Percentiles rank a stretch among this genome's conserved stretches.
Conservation (phyloP, 2,113 vertebrate species). For the Pangasianodon gigas region DNA sequence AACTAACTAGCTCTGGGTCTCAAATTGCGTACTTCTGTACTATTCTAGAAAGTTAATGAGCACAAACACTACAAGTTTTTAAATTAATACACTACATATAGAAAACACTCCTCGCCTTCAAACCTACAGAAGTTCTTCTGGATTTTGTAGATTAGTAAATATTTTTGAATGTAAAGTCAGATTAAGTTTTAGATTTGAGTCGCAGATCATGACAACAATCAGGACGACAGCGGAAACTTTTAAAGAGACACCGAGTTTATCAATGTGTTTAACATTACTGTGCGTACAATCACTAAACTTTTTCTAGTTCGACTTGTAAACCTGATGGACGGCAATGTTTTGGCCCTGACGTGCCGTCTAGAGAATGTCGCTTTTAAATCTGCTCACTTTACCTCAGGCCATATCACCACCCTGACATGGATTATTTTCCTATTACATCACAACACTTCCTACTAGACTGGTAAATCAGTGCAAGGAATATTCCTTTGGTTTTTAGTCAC, state of each 20-base stretch:
- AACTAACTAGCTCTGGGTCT: neutral
- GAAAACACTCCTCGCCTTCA: neutral
- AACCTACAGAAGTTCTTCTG: neutral
- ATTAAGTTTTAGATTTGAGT: neutral
- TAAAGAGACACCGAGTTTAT: neutral
- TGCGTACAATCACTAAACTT: neutral
- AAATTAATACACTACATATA: too few relatives aligned
- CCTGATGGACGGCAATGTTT: too few relatives aligned
- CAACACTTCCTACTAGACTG: neutral
- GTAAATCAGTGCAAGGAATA: neutral
- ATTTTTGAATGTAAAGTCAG: neutral
- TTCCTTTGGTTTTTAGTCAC: neutral
- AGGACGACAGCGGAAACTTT: neutral
- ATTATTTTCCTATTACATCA: neutral
- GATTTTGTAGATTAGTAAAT: neutral
- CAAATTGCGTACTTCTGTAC: neutral
- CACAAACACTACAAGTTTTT: too few relatives aligned
- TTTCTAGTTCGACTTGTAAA: neutral
- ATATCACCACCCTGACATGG: neutral
- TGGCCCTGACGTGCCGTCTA: too few relatives aligned
- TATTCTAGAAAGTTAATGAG: neutral
- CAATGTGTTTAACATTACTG: neutral
- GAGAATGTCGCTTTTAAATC: neutral
- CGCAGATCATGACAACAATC: neutral
- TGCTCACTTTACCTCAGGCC: neutral